Conservation (phyloP, 1,140 invertebrate genomes). For the Hypothenemus hampei region DNA sequence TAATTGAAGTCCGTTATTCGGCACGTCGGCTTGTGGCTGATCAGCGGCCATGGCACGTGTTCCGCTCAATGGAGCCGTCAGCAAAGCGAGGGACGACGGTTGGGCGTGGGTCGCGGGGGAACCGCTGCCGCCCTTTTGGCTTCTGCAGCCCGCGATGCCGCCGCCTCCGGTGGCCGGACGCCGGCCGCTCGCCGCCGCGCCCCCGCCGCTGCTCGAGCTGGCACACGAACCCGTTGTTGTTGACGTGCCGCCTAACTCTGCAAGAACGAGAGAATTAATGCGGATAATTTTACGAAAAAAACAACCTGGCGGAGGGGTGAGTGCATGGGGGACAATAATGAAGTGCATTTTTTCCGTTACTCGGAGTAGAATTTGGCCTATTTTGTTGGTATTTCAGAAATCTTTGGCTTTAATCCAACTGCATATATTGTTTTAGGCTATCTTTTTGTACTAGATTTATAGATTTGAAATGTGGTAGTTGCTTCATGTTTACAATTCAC, state of each 20-base stretch:
- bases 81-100: constrained; percentile 30
- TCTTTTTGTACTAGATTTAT: too few species aligned
- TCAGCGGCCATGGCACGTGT: constrained; percentile 37
- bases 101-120: constrained; percentile 29
- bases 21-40: constrained; percentile 37
- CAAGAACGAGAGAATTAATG: too few species aligned
- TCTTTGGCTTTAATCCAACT: too few species aligned
- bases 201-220: constrained; percentile 51
- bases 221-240: constrained; percentile 71
- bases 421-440: too few species aligned
- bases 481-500: too few species aligned
- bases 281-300: too few species aligned
- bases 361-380: too few species aligned
- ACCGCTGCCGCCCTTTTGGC: constrained; percentile 39
- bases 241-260: constrained; percentile 35
- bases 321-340: too few species aligned
- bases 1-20: constrained; percentile 37
- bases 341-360: too few species aligned
- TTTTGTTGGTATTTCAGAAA: too few species aligned
- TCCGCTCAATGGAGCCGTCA: constrained; percentile 1
- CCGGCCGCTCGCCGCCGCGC: constrained; percentile 36
- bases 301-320: too few species aligned
- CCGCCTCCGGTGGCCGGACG: constrained; percentile 33
- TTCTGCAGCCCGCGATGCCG: constrained; percentile 39
- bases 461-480: too few species aligned